Evolutionary conservation across 2,797 vertebrate species (phyloP), one percentile per base, ranked within the genome.

Genomic region (Orientallactaga sibirica): DNA sequence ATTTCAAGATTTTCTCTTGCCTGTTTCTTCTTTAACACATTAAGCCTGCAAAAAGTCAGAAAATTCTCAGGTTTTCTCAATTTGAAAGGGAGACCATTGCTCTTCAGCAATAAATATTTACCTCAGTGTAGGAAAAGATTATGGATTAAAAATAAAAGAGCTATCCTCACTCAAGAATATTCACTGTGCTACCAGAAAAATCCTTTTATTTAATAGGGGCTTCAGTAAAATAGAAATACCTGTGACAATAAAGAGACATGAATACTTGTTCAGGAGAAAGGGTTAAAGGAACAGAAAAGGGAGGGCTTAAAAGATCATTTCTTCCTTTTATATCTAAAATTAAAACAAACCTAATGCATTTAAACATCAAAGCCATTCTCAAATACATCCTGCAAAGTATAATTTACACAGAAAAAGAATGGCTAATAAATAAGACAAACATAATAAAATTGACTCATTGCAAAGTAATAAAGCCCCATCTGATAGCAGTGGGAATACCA

Each of bases 341-440:
- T 68, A 82, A 77, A 86, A 92, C 33, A 89, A 95, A 92, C 86
- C 58, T 64, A 86, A 82, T 74, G 55, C 58, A 96, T 90, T 93
- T 95, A 78, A 64, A 82, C 74, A 93, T 94, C 88, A 92, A 93
- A 97, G 85, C 79, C 70, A 94, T 43, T 97, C 73, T 84, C 85
- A 94, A 89, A 95, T 94, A 74, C 68, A 88, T 71, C 52, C 81
- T 93, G 80, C 74, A 84, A 92, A 82, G 79, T 94, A 88, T 76
- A 95, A 95, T 95, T 95, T 95, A 96, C 91, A 93, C 90, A 73
- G 77, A 76, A 77, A 85, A 75, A 92, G 92, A 92, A 92, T 64
- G 43, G 25, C 71, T 94, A 93, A 88, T 92, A 89, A 92, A 74
- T 94, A 91, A 96, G 87, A 90, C 22, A 92, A 88, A 94, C 90